Evolutionary conservation across 1,140 invertebrate genomes (phyloP), one percentile per base, ranked within the genome.

Genomic region (Alviniconcha marisindica): DNA sequence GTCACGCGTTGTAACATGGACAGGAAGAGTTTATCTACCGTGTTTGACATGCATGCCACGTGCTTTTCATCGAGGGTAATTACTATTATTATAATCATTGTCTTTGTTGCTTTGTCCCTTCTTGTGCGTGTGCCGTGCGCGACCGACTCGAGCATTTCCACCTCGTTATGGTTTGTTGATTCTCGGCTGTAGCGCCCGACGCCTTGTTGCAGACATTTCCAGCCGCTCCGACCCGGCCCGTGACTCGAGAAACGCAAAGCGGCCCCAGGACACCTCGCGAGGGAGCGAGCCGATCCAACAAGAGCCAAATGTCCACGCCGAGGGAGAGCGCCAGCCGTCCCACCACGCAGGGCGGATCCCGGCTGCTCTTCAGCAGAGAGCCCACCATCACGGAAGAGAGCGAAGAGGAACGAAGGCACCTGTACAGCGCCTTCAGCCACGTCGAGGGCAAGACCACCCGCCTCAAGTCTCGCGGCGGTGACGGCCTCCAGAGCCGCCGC

Each of bases 311-410:
- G 73, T 48, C 73, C 42, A 51, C 60, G 60, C 60, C 60, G 24
- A 7, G 60, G 24, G 60, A 63, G 60, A 24, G 3, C 73, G 4
- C 73, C 73, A 76, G 73, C 44, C 48, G 73, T 24, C 73, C 73
- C 24, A 31, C 42, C 73, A 76, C 73, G 24, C 73, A 76, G 73
- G 42, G 44, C 12, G 44, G 40, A 3, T 54, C 73, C 40, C 40
- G 73, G 24, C 69, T 71, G 69, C 31, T 71, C 14, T 71, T 71
- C 69, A 66, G 63, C 63, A 10, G 63, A 0, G 71, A 74, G 40
- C 71, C 71, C 71, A 76, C 73, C 73, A 76, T 51, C 73, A 51
- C 28, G 21, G 73, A 76, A 42, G 73, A 76, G 24, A 38, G 42
- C 44, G 73, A 48, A n/a, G 73, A 76, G 40, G 73, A 76, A n/a